Evolutionary conservation across 2,888 invertebrate genomes (phyloP).

Genomic region (Tetragnatha montana): DNA sequence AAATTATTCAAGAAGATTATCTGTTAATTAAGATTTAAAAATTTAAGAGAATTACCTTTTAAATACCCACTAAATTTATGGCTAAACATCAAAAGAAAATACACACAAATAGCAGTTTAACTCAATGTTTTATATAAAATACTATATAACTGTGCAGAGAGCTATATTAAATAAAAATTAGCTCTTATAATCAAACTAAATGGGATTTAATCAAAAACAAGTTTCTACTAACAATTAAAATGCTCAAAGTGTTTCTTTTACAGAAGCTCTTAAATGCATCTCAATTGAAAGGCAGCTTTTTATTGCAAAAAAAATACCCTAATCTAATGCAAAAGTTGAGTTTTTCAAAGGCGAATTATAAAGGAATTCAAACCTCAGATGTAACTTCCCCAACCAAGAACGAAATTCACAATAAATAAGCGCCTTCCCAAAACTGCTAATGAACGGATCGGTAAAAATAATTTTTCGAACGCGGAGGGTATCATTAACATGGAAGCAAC

Average conservation of each 20-base stretch:
- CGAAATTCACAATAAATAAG: conserved; percentile 8
- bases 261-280: not conserved
- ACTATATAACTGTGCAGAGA: too few relatives aligned
- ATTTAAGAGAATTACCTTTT: too few relatives aligned
- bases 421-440: conserved; percentile 24
- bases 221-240: not conserved
- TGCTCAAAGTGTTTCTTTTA: not conserved
- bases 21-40: too few relatives aligned
- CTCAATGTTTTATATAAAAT: too few relatives aligned
- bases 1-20: too few relatives aligned
- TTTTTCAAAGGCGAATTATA: not conserved
- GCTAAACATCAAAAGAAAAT: too few relatives aligned
- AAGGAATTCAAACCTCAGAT: not conserved
- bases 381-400: not conserved
- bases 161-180: too few relatives aligned
- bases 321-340: not conserved
- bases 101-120: too few relatives aligned
- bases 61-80: too few relatives aligned
- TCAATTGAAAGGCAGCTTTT: not conserved
- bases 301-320: not conserved
- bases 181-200: too few relatives aligned
- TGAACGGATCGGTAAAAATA: conserved; percentile 37
- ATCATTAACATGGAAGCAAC: conserved; percentile 23
- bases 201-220: not conserved
- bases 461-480: conserved; percentile 11